Conservation (phyloP, 2,888 invertebrate genomes). For the Agelastica alni region DNA sequence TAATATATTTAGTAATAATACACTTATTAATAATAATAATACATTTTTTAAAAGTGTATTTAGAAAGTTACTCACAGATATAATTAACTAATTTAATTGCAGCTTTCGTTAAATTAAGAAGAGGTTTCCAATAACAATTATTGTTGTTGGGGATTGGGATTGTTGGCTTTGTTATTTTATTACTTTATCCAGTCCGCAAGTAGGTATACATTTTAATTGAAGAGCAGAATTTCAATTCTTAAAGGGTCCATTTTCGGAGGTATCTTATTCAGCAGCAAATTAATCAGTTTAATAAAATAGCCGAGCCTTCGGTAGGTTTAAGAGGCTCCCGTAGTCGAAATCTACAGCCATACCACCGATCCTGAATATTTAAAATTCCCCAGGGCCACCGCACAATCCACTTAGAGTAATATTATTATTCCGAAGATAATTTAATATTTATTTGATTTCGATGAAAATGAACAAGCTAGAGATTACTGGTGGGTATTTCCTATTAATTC, state of each 20-base stretch:
- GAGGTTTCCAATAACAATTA: too few relatives aligned
- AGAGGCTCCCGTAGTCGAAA: slow-evolving; percentile 14
- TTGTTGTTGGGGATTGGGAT: too few relatives aligned
- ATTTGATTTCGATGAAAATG: slow-evolving; percentile 40
- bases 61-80: too few relatives aligned
- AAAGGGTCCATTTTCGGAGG: slow-evolving; percentile 20
- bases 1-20: too few relatives aligned
- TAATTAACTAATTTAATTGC: too few relatives aligned
- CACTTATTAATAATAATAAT: too few relatives aligned
- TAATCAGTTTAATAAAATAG: slow-evolving; percentile 27
- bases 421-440: slow-evolving; percentile 41
- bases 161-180: too few relatives aligned
- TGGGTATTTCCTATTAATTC: slow-evolving; percentile 13
- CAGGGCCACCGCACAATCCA: slow-evolving; percentile 30
- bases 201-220: slow-evolving; percentile 25
- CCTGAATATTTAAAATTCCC: slow-evolving; percentile 34
- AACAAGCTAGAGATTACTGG: slow-evolving; percentile 28
- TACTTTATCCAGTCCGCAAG: background rate
- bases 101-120: too few relatives aligned
- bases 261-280: slow-evolving; percentile 20
- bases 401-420: slow-evolving; percentile 34
- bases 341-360: slow-evolving; percentile 18
- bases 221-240: slow-evolving; percentile 20
- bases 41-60: too few relatives aligned
- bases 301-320: slow-evolving; percentile 13